Evolutionary conservation across 2,888 invertebrate genomes (phyloP), one percentile per base, ranked within the genome.

Genomic region (Ectropis crepuscularia): DNA sequence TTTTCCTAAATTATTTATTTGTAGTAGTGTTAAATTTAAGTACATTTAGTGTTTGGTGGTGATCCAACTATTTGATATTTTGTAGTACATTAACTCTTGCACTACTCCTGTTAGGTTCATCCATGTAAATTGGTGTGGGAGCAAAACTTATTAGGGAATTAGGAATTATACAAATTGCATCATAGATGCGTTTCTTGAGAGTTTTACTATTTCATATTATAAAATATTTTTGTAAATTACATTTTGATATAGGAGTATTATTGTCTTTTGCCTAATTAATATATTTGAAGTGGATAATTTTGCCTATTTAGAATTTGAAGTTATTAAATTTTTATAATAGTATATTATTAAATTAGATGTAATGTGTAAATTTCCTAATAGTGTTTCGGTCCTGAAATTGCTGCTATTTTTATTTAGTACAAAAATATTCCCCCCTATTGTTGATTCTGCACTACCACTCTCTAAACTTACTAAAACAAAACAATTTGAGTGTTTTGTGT

Each of bases 171-270:
- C 12, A 37, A 59, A 48, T 39, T 53, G 60, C 54, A 51, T 60
- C 60, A 63, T 65, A 62, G 62, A 66, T 62, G 61, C 48, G 47
- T 54, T 53, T 53, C 45, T 53, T 36, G 12, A 55, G 47, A 12
- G 41, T 59, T 65, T 61, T 69, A 65, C 10, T 46, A 54, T 37
- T 68, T 58, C 60, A 41, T 12, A 53, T 43, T 50, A 43, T 38
- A 60, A 71, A 65, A 71, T 76, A 79, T 80, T 80, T 78, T 78
- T 78, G 57, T 79, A 79, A 70, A 72, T 65, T 55, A 65, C 60
- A 70, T 66, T 66, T 70, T 74, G 62, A 68, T 39, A 41, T 46
- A 47, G n/a, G 50, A 68, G 16, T 28, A 69, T 51, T 61, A 60
- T 67, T n/a, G 10, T 50, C 38, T 12, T 39, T 51, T 16, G 51